Percentiles rank a stretch among this genome's conserved stretches.
These are phyloP conservation scores for Channallabes apus DNA, from an alignment of 2,797 vertebrate genomes.

Conservation along the genomic window DNA sequence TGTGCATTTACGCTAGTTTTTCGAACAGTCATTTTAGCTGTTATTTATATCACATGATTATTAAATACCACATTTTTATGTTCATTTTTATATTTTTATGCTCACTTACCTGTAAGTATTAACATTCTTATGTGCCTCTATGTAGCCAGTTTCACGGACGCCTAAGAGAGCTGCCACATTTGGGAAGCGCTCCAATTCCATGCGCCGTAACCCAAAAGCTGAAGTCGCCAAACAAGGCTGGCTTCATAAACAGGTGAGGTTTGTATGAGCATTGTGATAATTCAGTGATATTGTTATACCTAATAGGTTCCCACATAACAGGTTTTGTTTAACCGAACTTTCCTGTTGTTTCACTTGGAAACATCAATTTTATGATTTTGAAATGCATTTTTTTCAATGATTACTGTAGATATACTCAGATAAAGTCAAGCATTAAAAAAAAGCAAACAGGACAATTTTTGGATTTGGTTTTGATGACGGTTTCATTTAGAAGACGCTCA, in stretches of 20 bases:
- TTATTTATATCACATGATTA: neutral
- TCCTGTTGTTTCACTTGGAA: neutral
- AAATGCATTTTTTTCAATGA: neutral
- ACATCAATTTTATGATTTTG: neutral
- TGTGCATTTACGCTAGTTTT: neutral
- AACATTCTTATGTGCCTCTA: constrained; percentile 5
- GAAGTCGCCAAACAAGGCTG: constrained; percentile 86
- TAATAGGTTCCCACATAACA: neutral
- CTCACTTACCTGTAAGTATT: neutral
- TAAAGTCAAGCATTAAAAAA: neutral
- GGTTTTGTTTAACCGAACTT: neutral
- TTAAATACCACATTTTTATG: neutral
- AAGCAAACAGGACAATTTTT: neutral
- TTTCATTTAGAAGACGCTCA: neutral
- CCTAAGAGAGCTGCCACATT: constrained; percentile 86
- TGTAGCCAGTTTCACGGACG: constrained; percentile 72
- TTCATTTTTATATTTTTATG: too few species aligned
- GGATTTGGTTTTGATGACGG: neutral
- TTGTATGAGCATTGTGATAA: neutral
- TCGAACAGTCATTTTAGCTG: neutral
- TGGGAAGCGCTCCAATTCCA: constrained; percentile 93
- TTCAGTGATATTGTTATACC: neutral
- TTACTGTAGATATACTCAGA: neutral
- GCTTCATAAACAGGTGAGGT: constrained; percentile 89
- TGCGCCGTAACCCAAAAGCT: constrained; percentile 89